phyloP scores from a whole-genome alignment of 2,888 invertebrate species.

The Oscheius myriophilus region DNA sequence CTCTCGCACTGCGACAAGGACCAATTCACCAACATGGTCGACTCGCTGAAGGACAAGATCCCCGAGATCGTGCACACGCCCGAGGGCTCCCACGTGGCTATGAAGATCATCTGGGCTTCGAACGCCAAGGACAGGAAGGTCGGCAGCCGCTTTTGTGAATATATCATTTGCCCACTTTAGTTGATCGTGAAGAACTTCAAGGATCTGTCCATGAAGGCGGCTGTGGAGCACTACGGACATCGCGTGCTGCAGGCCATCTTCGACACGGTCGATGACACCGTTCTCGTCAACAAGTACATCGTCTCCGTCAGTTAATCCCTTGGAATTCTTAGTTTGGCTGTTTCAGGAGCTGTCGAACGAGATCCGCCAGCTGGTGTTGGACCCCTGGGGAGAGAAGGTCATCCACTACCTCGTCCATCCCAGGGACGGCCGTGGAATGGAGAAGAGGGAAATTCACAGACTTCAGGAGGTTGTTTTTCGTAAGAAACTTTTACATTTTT shows the following conservation, averaged over 20 bases:
- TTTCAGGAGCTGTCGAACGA: slow-evolving; percentile 63
- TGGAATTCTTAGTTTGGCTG: background rate
- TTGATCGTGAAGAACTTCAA: slow-evolving; percentile 86
- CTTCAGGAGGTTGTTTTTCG: slow-evolving; percentile 76
- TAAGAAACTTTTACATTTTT: background rate
- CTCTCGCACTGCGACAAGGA: slow-evolving; percentile 78
- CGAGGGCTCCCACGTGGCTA: slow-evolving; percentile 84
- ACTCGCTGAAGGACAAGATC: slow-evolving; percentile 81
- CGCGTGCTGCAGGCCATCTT: slow-evolving; percentile 81
- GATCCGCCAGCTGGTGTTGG: slow-evolving; percentile 73
- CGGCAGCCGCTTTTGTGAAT: background rate
- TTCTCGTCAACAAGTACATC: slow-evolving; percentile 83
- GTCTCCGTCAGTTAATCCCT: slow-evolving; percentile 70
- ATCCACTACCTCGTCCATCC: slow-evolving; percentile 85
- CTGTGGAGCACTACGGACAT: slow-evolving; percentile 88
- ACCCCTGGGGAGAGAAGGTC: slow-evolving; percentile 86
- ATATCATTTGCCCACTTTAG: slow-evolving; percentile 31
- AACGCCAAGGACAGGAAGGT: slow-evolving; percentile 73
- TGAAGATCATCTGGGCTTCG: slow-evolving; percentile 88
- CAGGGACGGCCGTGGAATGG: slow-evolving; percentile 83
- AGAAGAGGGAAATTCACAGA: slow-evolving; percentile 82
- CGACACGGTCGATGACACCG: slow-evolving; percentile 91
- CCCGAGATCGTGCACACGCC: slow-evolving; percentile 52
- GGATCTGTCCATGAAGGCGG: slow-evolving; percentile 82
- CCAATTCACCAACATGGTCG: slow-evolving; percentile 80